Evolutionary conservation across 2,888 invertebrate genomes (phyloP).

Genomic region (Heliconius sara): DNA sequence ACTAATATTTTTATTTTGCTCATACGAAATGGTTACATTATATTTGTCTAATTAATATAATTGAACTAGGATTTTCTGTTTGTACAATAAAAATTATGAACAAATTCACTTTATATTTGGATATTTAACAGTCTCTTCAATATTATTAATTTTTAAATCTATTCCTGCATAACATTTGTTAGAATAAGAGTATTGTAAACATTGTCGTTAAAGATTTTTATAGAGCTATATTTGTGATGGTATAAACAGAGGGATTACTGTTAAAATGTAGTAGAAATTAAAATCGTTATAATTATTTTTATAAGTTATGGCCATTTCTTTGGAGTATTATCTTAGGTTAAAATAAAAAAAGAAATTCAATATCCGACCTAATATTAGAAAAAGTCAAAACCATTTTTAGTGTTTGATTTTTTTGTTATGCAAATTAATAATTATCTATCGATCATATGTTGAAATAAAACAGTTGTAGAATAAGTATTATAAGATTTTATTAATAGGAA

Average conservation of each 20-base stretch:
- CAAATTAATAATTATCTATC: background rate
- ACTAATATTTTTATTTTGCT: background rate
- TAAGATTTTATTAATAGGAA: constrained; percentile 39
- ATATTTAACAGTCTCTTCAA: background rate
- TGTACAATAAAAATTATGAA: background rate
- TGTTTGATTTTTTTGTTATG: background rate
- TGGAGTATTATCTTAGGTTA: constrained; percentile 5
- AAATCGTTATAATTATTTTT: background rate
- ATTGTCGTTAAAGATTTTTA: constrained; percentile 1
- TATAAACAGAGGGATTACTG: constrained; percentile 6
- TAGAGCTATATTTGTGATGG: background rate
- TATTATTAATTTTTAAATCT: background rate
- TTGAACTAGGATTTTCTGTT: background rate
- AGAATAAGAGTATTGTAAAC: background rate
- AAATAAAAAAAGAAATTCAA: background rate
- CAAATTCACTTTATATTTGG: background rate
- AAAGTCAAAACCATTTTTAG: background rate
- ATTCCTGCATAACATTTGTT: background rate
- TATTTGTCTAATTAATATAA: background rate
- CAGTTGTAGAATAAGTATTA: background rate
- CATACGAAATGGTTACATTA: background rate
- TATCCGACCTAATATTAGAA: background rate
- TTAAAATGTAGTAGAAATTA: background rate
- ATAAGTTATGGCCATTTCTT: background rate
- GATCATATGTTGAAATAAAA: constrained; percentile 4